Conservation (phyloP, 2,113 vertebrate species). For the Hepsetus odoe region DNA sequence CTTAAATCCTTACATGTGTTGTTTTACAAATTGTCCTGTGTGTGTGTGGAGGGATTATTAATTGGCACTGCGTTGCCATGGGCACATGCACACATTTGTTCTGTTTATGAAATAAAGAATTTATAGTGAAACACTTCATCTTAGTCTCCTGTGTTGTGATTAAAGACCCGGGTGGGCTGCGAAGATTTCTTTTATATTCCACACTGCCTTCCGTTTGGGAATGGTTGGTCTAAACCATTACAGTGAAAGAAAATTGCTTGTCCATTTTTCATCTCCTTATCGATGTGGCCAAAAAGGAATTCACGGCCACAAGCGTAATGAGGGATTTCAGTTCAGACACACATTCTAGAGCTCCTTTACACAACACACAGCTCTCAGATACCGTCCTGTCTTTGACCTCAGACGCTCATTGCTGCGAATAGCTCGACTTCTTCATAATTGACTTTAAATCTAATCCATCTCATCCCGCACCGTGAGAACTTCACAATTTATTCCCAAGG, state of each 20-base stretch:
- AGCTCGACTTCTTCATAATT: conserved; percentile 5
- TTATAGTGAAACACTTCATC: too few species aligned
- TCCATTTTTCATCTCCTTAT: not conserved
- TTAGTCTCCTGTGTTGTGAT: too few species aligned
- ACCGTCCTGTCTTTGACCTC: not conserved
- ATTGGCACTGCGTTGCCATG: too few species aligned
- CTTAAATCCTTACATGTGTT: too few species aligned
- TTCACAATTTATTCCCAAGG: not conserved
- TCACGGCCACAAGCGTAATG: not conserved
- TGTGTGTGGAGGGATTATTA: too few species aligned
- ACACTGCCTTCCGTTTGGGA: too few species aligned
- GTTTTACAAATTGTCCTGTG: too few species aligned
- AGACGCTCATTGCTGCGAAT: not conserved
- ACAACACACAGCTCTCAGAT: not conserved
- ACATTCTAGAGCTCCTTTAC: not conserved
- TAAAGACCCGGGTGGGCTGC: too few species aligned
- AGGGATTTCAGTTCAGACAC: not conserved
- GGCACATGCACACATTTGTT: too few species aligned
- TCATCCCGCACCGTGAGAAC: not conserved
- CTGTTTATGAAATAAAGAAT: too few species aligned
- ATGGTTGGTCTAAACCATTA: too few species aligned
- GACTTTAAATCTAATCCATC: conserved; percentile 10
- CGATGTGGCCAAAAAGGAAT: not conserved
- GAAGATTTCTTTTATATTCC: too few species aligned
- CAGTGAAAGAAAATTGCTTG: not conserved